Evolutionary conservation across 2,888 invertebrate genomes (phyloP).

Genomic region (Halocaridina rubra): DNA sequence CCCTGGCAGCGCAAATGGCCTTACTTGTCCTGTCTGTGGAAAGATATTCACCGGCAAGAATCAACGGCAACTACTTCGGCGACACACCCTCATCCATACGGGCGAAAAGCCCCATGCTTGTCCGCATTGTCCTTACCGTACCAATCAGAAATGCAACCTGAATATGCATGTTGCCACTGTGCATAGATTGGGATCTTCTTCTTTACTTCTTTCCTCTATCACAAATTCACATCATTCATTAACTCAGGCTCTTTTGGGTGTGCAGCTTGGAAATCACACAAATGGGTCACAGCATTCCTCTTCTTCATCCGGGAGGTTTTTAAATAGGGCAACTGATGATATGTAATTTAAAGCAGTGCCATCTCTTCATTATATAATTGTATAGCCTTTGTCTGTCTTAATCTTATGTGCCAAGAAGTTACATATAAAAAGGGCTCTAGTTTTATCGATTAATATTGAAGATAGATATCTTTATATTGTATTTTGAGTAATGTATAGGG

Average conservation of each 20-base stretch:
- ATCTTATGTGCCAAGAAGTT: too few relatives aligned
- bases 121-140: constrained; percentile 58
- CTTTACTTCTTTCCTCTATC: constrained; percentile 22
- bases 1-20: constrained; percentile 45
- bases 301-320: neutral
- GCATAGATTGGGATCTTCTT: constrained; percentile 33
- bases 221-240: constrained; percentile 20
- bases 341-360: too few relatives aligned
- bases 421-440: too few relatives aligned
- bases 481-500: too few relatives aligned
- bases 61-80: constrained; percentile 56
- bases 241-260: constrained; percentile 16
- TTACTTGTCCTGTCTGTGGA: constrained; percentile 56
- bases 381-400: too few relatives aligned
- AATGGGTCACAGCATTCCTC: neutral
- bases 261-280: neutral
- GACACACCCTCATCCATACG: constrained; percentile 60
- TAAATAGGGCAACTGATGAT: too few relatives aligned
- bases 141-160: constrained; percentile 59
- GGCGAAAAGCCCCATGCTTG: constrained; percentile 61
- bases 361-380: too few relatives aligned
- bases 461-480: too few relatives aligned
- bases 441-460: too few relatives aligned
- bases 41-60: constrained; percentile 59
- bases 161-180: constrained; percentile 56